These are phyloP conservation scores for Turritopsis rubra DNA, from an alignment of 30 jellyfish, hydroid and myxozoan genomes.

Conservation along the genomic window DNA sequence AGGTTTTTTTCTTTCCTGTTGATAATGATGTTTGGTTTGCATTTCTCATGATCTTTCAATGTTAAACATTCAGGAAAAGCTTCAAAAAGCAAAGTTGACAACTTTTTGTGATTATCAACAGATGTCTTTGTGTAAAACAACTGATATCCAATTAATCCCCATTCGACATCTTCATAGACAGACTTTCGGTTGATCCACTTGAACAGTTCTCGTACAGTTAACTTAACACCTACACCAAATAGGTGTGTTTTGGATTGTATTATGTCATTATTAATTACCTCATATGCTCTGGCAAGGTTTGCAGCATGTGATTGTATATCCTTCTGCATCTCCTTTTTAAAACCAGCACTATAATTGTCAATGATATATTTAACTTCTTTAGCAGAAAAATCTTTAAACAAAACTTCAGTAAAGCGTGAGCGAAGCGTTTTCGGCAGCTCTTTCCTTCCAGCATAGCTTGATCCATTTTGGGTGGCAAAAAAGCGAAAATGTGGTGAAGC, in stretches of 20 bases:
- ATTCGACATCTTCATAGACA: not conserved
- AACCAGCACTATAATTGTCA: not conserved
- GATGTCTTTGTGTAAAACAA: not conserved
- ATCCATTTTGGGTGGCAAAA: conserved; percentile 22
- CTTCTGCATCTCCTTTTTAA: not conserved
- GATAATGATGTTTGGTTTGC: conserved; percentile 10
- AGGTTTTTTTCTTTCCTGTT: not conserved
- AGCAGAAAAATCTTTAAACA: not conserved
- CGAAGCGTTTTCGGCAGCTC: conserved; percentile 8
- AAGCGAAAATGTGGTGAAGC: not conserved
- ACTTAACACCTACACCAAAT: not conserved
- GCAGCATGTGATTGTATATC: not conserved
- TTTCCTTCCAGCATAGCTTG: conserved; percentile 14
- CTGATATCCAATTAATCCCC: conserved; percentile 14
- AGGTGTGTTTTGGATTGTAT: not conserved
- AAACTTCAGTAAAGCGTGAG: not conserved
- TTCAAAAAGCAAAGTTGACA: not conserved
- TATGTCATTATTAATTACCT: not conserved
- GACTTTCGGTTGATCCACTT: conserved; percentile 11
- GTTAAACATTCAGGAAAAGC: not conserved
- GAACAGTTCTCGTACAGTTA: conserved; percentile 5
- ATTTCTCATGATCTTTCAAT: not conserved
- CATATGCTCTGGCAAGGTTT: conserved; percentile 4
- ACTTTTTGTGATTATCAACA: not conserved
- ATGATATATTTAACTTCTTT: not conserved